Evolutionary conservation across 2,797 vertebrate species (phyloP).

Genomic region (Falco cherrug): DNA sequence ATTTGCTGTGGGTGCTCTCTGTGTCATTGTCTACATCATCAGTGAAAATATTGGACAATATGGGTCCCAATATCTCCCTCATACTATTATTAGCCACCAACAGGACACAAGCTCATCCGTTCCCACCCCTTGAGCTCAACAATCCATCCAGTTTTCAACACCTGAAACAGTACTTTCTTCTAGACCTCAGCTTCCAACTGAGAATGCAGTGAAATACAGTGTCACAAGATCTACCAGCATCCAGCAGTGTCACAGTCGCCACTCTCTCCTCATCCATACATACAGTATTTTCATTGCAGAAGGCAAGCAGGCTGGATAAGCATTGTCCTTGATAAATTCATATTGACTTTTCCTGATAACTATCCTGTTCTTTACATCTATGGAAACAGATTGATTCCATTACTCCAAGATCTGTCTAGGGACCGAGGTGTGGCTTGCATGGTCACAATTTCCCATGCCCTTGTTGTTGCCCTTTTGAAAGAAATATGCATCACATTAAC

Average conservation of each 20-base stretch:
- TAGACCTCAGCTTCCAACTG: not conserved
- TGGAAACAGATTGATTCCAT: not conserved
- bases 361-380: not conserved
- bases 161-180: not conserved
- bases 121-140: not conserved
- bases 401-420: not conserved
- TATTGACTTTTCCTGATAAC: not conserved
- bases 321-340: not conserved
- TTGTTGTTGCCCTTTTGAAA: not conserved
- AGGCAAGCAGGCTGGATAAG: not conserved
- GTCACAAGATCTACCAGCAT: not conserved
- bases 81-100: not conserved
- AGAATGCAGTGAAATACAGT: not conserved
- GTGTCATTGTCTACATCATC: not conserved
- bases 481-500: not conserved
- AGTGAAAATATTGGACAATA: not conserved
- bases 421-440: not conserved
- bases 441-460: not conserved
- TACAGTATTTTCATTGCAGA: not conserved
- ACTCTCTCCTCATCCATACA: not conserved
- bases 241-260: not conserved
- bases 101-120: not conserved
- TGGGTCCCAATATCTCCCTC: not conserved
- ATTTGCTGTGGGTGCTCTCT: not conserved
- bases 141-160: not conserved